Evolutionary conservation across 1,140 invertebrate genomes (phyloP), one percentile per base, ranked within the genome.

Genomic region (Pentalonia nigronervosa): DNA sequence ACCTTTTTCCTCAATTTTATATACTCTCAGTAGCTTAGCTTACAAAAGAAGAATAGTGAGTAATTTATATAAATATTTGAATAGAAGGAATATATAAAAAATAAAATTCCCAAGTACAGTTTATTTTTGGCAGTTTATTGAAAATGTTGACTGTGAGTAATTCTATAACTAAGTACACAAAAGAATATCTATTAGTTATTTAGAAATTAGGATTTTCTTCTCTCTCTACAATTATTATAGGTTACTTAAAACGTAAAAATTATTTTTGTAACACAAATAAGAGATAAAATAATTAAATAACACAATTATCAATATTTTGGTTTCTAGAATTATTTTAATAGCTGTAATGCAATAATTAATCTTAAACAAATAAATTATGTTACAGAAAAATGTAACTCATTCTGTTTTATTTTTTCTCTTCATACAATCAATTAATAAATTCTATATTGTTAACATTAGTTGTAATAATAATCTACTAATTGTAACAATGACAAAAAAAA

Each of bases 101-200:
- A 47, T 87, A 20, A n/a, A 87, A 30, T 89, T 7, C 48, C 7
- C 11, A 53, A 89, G 48, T 7, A 89, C 3, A 89, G 25, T 53
- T 34, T 87, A 67, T 30, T 84, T 91, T 93, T 93, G 81, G 91
- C 81, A 93, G 81, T 93, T 84, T 93, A 93, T 93, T 84, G n/a
- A 14, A 67, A 67, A n/a, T 93, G n/a, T 41, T 47, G 53, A 56
- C 48, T 84, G 81, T 25, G 23, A 56, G 48, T 50, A 83, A 86
- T 84, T 93, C 25, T 83, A 86, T 92, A 86, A 56, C 45, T 93
- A 86, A 50, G 86, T 84, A 93, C 91, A 93, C 34, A 92, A 83
- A 81, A 91, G 14, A 76, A 84, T 84, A 86, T 86, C 86, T 84
- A 25, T 23, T 60, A 41, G 53, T 23, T 50, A 93, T 50, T 84